Conservation (phyloP, 2,797 vertebrate genomes). For the Bradypodion ventrale region DNA sequence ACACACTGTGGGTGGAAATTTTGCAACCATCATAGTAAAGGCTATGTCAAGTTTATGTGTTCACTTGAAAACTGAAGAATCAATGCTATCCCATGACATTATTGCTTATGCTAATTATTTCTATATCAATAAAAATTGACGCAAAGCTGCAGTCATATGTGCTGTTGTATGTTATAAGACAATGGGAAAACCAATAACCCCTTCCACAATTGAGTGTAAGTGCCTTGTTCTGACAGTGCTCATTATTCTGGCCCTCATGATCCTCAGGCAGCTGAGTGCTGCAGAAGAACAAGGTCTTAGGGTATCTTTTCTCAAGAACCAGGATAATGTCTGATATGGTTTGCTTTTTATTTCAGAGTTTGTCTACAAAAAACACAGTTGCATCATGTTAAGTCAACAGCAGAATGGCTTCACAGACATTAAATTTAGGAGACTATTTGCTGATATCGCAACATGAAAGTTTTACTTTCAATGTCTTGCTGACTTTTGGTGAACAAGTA, state of each 20-base stretch:
- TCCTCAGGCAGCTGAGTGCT: background rate
- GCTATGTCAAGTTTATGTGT: too few relatives aligned
- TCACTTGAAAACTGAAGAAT: background rate
- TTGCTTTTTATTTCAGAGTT: constrained; percentile 63
- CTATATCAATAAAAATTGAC: background rate
- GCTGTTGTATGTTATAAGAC: background rate
- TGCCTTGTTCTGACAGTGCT: background rate
- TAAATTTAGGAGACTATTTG: constrained; percentile 40
- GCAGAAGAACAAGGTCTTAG: background rate
- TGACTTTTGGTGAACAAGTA: constrained; percentile 18
- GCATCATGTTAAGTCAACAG: constrained; percentile 62
- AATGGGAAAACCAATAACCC: accelerated
- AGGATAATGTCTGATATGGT: constrained; percentile 52
- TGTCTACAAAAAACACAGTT: constrained; percentile 55
- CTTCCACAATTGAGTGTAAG: background rate
- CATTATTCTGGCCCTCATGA: constrained; percentile 3
- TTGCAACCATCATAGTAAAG: background rate
- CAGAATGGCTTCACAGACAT: constrained; percentile 41
- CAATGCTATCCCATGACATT: too few relatives aligned
- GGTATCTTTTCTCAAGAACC: constrained; percentile 36
- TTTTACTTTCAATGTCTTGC: constrained; percentile 47
- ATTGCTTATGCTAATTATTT: background rate
- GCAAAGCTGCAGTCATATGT: background rate
- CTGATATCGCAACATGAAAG: constrained; percentile 19
- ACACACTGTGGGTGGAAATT: too few relatives aligned